Evolutionary conservation across 2,888 invertebrate genomes (phyloP).

Genomic region (Notocelia uddmanniana): DNA sequence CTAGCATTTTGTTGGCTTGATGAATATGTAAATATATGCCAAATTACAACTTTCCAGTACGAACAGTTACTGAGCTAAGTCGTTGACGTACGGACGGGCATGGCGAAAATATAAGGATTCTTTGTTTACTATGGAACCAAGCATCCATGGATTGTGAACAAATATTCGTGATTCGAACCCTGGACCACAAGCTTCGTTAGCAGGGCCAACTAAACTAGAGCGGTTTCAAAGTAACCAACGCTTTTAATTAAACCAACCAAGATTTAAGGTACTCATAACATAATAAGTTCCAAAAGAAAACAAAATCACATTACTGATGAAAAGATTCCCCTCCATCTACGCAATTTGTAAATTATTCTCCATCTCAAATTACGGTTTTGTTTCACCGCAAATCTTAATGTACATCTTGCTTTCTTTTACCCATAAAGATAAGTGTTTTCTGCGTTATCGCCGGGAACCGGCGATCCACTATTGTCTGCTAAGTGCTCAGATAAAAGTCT

Average conservation of each 20-base stretch:
- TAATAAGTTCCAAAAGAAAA: not conserved
- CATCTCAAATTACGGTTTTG: conserved; percentile 22
- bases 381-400: conserved; percentile 32
- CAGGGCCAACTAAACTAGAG: too few species aligned
- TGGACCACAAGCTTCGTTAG: too few species aligned
- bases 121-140: too few species aligned
- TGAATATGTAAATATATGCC: too few species aligned
- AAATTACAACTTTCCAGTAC: too few species aligned
- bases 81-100: too few species aligned
- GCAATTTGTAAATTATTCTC: conserved; percentile 18
- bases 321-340: not conserved
- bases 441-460: conserved; percentile 19
- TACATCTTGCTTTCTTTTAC: conserved; percentile 28
- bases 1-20: too few species aligned
- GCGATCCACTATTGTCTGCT: conserved; percentile 21
- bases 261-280: not conserved
- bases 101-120: too few species aligned
- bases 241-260: not conserved
- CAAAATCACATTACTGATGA: conserved; percentile 7
- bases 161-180: too few species aligned
- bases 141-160: too few species aligned
- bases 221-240: too few species aligned
- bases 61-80: too few species aligned
- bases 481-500: conserved; percentile 28
- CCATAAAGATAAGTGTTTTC: conserved; percentile 36